A percentile compares a stretch with the other conserved stretches of the same genome.
Evolutionary conservation across 2,888 invertebrate species (phyloP).

Genomic region (Caenorhabditis japonica): DNA sequence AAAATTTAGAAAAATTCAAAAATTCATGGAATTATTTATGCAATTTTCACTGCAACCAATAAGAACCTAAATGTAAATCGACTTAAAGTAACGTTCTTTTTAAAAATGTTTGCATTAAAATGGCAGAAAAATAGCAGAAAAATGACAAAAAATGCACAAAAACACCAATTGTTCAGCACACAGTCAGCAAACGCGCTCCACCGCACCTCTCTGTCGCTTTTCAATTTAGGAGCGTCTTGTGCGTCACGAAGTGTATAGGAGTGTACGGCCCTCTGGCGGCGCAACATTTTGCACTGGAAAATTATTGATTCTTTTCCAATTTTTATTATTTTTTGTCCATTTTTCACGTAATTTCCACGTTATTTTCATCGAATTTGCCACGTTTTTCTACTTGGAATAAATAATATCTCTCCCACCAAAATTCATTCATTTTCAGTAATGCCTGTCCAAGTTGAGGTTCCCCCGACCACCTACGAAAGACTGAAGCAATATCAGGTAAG

Average conservation of each 20-base stretch:
- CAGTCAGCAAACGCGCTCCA: constrained; percentile 23
- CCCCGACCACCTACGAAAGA: constrained; percentile 72
- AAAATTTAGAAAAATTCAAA: no score
- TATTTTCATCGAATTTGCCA: constrained; percentile 4
- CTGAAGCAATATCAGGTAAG: constrained; percentile 67
- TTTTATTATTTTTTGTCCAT: neutral
- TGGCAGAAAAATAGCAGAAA: no score
- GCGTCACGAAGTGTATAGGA: constrained; percentile 34
- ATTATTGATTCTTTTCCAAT: no score
- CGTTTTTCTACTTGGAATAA: neutral
- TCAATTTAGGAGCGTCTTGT: constrained; percentile 40
- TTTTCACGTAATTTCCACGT: neutral
- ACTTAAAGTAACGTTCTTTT: no score
- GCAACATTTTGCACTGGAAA: constrained; percentile 1
- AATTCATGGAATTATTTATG: no score
- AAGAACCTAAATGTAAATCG: no score
- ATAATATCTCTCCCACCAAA: neutral
- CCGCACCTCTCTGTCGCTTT: neutral
- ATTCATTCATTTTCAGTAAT: constrained; percentile 56
- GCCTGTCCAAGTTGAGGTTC: constrained; percentile 73
- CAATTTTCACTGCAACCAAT: no score
- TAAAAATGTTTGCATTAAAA: no score
- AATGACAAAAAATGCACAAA: no score
- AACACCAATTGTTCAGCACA: no score
- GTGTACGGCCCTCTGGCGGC: constrained; percentile 22